Evolutionary conservation across 2,888 invertebrate species (phyloP).

Genomic region (Drosophila subquinaria): DNA sequence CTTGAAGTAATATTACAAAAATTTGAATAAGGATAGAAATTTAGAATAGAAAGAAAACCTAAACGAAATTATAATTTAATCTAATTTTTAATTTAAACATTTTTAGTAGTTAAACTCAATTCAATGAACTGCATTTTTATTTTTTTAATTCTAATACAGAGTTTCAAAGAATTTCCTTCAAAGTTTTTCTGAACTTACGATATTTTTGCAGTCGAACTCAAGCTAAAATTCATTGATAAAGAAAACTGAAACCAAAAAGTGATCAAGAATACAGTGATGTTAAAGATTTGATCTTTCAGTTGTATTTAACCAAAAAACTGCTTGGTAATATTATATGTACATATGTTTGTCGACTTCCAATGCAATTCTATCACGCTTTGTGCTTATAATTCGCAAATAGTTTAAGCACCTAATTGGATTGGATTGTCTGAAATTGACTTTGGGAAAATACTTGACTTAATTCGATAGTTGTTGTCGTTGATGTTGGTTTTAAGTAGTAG

Average conservation of each 20-base stretch:
- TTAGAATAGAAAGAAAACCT: too few species aligned
- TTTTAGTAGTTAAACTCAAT: too few species aligned
- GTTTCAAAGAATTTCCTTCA: not conserved
- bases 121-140: too few species aligned
- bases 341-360: not conserved
- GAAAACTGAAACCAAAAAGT: too few species aligned
- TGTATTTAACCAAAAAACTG: not conserved
- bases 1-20: too few species aligned
- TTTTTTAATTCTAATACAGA: not conserved
- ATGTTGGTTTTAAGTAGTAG: not conserved
- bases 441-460: conserved; percentile 27
- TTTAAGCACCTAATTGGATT: conserved; percentile 8
- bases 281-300: not conserved
- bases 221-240: too few species aligned
- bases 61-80: too few species aligned
- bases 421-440: conserved; percentile 21
- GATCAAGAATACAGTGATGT: not conserved
- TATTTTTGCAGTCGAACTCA: too few species aligned
- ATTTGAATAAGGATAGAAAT: too few species aligned
- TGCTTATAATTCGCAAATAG: conserved; percentile 6
- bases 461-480: conserved; percentile 3
- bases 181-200: too few species aligned
- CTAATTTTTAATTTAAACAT: too few species aligned
- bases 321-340: not conserved
- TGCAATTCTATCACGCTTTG: not conserved